phyloP scores from a whole-genome alignment of 2,797 vertebrate species.

The Smutsia temminckii region DNA sequence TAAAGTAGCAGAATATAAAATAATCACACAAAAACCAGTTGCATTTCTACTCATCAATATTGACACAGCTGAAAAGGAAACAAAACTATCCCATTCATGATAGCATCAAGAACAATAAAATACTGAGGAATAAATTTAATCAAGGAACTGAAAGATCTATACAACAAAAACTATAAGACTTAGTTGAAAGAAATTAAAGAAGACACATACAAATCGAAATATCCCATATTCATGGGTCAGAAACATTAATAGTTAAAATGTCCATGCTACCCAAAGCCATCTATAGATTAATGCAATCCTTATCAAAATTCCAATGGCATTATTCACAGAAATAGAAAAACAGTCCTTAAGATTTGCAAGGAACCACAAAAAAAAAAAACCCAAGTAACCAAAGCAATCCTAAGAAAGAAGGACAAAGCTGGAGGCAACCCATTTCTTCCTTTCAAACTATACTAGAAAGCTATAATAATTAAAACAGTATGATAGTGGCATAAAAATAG shows the following conservation, averaged over 20 bases:
- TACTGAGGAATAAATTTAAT: neutral
- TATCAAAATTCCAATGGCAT: neutral
- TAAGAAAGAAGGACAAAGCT: neutral
- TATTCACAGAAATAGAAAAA: neutral
- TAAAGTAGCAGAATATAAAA: neutral
- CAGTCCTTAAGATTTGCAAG: neutral
- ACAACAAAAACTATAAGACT: neutral
- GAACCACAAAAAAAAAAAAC: neutral
- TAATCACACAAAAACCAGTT: neutral
- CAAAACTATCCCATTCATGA: neutral
- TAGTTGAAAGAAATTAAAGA: neutral
- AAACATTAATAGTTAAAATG: conserved; percentile 4
- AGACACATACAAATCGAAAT: neutral
- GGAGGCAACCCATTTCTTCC: neutral
- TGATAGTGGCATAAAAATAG: neutral
- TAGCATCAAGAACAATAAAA: neutral
- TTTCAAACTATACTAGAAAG: neutral
- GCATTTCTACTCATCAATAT: neutral
- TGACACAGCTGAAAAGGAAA: neutral
- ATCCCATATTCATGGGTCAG: neutral
- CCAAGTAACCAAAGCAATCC: neutral
- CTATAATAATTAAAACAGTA: neutral
- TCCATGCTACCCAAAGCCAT: neutral
- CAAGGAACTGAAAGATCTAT: neutral
- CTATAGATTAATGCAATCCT: neutral